Evolutionary conservation across 2,113 vertebrate species (phyloP), one percentile per base, ranked within the genome.

Genomic region (Rhabdornis inornatus): DNA sequence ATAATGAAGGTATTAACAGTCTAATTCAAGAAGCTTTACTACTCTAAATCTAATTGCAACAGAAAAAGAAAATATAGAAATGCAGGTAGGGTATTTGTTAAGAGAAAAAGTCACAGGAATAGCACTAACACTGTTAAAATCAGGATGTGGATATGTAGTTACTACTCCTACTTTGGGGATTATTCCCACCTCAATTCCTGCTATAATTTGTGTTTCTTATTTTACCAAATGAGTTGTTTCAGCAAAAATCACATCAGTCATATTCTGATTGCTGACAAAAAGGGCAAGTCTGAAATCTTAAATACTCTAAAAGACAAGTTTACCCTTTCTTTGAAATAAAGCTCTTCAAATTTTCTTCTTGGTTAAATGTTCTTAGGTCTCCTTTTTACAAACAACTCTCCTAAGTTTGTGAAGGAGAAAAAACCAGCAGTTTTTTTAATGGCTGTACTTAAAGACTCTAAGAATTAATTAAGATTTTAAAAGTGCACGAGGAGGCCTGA

Each of bases 401-500:
- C 16, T 68, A 66, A 42, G 30, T 40, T 47, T 59, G 35, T 68
- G 61, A 75, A 84, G 23, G 42, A 82, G 28, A 84, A 79, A 79
- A 45, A 45, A 81, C 11, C 11, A 91, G 17, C 30, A 56, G 7
- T 20, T 60, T 74, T 20, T 87, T 84, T 37, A 75, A 84, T 64
- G 39, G 10, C 15, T 5, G 3, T 22, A 47, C 47, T 87, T 87
- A 74, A 71, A 74, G 28, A 63, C 11, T 70, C 33, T 47, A 59
- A 78, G 81, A 94, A 81, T 89, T 87, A 91, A 91, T 84, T 90
- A 88, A 76, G 39, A 68, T 39, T 93, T 92, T 52, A 13, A 57
- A 90, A 83, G n/a, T 83, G 52, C 40, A 91, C 44, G 52, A 75
- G n/a, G 30, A 91, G 44, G 13, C 25, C 40, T 74, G 42, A 56